These are phyloP conservation scores for Hypotaenidia okinawae DNA, from an alignment of 2,797 vertebrate genomes.

Conservation along the genomic window DNA sequence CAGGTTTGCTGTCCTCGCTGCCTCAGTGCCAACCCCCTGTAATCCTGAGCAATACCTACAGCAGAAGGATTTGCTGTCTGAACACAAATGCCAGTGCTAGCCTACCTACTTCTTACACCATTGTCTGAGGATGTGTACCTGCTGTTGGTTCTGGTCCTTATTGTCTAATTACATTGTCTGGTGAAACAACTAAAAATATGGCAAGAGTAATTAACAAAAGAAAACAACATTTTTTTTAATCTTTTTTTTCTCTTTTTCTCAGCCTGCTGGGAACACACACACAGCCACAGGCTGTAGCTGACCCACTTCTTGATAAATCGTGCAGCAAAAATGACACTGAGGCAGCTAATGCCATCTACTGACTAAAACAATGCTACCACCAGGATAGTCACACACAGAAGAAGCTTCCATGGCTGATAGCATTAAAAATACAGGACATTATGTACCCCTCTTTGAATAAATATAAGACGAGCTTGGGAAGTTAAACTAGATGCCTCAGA, in stretches of 20 bases:
- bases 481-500: constrained; percentile 4
- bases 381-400: background rate
- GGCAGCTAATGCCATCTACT: constrained; percentile 59
- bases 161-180: constrained; percentile 19
- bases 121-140: background rate
- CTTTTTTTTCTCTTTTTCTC: background rate
- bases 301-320: constrained; percentile 58
- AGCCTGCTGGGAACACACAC: constrained; percentile 29
- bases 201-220: constrained; percentile 38
- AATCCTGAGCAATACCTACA: background rate
- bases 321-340: constrained; percentile 21
- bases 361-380: constrained; percentile 42
- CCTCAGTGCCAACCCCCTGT: background rate
- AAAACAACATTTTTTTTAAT: background rate
- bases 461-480: background rate
- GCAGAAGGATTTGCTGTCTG: constrained; percentile 20
- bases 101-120: background rate
- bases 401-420: background rate
- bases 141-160: background rate
- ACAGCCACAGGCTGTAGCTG: constrained; percentile 46
- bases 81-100: background rate
- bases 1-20: background rate
- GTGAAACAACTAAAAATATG: constrained; percentile 45
- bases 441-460: constrained; percentile 1
- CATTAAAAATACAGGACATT: background rate